phyloP scores from a whole-genome alignment of 1,140 invertebrate species.

The Aphelinus atriplicis region DNA sequence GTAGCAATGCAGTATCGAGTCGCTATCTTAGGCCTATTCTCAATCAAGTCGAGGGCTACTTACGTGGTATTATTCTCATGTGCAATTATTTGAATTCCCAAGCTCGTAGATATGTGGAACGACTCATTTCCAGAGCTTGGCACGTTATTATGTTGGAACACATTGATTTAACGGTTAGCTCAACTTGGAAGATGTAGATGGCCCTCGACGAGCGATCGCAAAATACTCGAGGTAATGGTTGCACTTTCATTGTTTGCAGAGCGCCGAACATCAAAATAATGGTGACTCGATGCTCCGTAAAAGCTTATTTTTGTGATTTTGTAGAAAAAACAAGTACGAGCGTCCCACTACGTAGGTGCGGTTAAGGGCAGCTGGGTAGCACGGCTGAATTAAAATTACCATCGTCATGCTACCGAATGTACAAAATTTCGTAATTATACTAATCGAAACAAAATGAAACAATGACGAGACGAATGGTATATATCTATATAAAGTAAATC shows the following conservation, averaged over 20 bases:
- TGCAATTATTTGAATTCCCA: too few relatives aligned
- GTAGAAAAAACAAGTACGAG: constrained; percentile 33
- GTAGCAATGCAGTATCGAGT: constrained; percentile 31
- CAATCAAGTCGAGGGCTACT: constrained; percentile 3
- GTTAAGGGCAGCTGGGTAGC: constrained; percentile 16
- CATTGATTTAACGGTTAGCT: too few relatives aligned
- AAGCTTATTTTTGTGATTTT: constrained; percentile 45
- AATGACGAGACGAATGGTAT: constrained; percentile 41
- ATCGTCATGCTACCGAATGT: constrained; percentile 49
- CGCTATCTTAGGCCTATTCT: constrained; percentile 6
- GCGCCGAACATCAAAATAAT: constrained; percentile 18
- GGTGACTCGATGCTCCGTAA: constrained; percentile 38
- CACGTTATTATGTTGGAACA: too few relatives aligned
- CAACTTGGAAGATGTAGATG: background rate
- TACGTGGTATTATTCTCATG: too few relatives aligned
- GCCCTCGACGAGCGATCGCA: constrained; percentile 4
- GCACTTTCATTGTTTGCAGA: constrained; percentile 34
- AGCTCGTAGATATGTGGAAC: too few relatives aligned
- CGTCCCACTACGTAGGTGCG: constrained; percentile 22
- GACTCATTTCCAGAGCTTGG: too few relatives aligned
- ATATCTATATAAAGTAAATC: background rate
- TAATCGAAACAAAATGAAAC: constrained; percentile 49
- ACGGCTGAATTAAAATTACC: constrained; percentile 16
- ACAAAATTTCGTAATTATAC: constrained; percentile 54
- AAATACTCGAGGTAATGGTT: constrained; percentile 27